These are phyloP conservation scores for Drosophila pseudotalamancana DNA, from an alignment of 2,888 invertebrate genomes.

Conservation along the genomic window DNA sequence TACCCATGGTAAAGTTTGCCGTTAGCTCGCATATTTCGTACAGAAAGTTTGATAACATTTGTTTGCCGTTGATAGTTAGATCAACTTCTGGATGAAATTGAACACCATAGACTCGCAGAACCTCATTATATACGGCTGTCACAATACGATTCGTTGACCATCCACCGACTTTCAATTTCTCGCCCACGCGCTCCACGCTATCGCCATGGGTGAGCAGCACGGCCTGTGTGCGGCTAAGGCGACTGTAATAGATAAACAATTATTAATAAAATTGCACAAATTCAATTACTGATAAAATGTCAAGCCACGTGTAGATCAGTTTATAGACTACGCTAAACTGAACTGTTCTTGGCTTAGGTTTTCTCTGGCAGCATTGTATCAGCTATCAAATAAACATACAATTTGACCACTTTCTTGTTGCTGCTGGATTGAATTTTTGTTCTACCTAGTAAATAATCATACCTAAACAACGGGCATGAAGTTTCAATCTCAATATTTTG, in stretches of 20 bases:
- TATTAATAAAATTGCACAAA: not conserved
- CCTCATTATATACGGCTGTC: constrained; percentile 96
- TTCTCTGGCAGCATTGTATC: constrained; percentile 84
- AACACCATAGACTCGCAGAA: constrained; percentile 95
- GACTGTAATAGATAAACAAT: constrained; percentile 85
- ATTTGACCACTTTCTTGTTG: constrained; percentile 78
- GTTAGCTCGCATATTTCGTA: constrained; percentile 95
- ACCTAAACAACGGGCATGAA: constrained; percentile 96
- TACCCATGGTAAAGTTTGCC: constrained; percentile 94
- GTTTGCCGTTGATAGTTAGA: constrained; percentile 94
- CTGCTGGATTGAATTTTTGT: constrained; percentile 30
- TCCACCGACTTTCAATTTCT: constrained; percentile 94
- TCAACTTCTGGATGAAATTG: constrained; percentile 99
- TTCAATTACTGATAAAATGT: constrained; percentile 53
- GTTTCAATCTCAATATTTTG: constrained; percentile 94
- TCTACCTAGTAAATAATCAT: constrained; percentile 80
- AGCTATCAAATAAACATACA: constrained; percentile 60
- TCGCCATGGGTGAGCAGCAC: constrained; percentile 99
- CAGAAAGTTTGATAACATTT: constrained; percentile 97
- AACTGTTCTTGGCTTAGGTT: constrained; percentile 81
- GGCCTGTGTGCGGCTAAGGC: constrained; percentile 93
- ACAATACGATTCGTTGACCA: constrained; percentile 91
- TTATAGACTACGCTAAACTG: constrained; percentile 71
- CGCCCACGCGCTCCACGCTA: constrained; percentile 95
- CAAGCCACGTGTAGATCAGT: constrained; percentile 82